phyloP scores from a whole-genome alignment of 2,797 vertebrate genomes.

The Apogon hyalosoma region DNA sequence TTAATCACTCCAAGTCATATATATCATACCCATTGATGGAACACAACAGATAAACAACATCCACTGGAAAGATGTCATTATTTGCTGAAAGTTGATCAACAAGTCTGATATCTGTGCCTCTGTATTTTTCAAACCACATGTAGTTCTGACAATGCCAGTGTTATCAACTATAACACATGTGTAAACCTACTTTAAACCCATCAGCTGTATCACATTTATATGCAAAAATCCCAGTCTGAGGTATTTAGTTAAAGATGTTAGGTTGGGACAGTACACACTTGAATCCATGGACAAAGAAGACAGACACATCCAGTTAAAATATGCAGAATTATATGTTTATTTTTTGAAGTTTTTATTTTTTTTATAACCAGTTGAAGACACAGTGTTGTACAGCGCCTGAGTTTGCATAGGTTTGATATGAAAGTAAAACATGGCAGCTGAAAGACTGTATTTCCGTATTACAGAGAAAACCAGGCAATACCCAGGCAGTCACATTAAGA shows the following conservation, averaged over 20 bases:
- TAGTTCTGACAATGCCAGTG: too few relatives aligned
- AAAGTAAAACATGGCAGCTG: slow-evolving; percentile 58
- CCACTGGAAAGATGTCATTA: too few relatives aligned
- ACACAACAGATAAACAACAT: too few relatives aligned
- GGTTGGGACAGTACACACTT: not conserved
- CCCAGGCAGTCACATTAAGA: slow-evolving; percentile 9
- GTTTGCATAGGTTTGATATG: slow-evolving; percentile 88
- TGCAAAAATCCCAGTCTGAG: too few relatives aligned
- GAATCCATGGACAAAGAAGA: not conserved
- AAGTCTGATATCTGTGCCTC: too few relatives aligned
- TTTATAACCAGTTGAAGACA: slow-evolving; percentile 85
- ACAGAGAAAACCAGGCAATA: slow-evolving; percentile 18
- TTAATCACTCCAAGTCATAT: too few relatives aligned
- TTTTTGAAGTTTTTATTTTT: slow-evolving; percentile 60
- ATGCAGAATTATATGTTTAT: slow-evolving; percentile 30
- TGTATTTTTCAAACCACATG: too few relatives aligned
- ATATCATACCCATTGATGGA: too few relatives aligned
- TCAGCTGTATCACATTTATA: too few relatives aligned
- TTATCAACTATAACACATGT: too few relatives aligned
- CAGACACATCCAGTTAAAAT: slow-evolving; percentile 30
- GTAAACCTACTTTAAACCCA: too few relatives aligned
- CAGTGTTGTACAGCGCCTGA: slow-evolving; percentile 82
- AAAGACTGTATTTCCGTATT: slow-evolving; percentile 34
- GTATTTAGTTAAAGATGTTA: not conserved
- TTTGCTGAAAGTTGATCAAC: too few relatives aligned